Conservation (phyloP, 2,113 vertebrate genomes). For the Hippocampus guttulatus region DNA sequence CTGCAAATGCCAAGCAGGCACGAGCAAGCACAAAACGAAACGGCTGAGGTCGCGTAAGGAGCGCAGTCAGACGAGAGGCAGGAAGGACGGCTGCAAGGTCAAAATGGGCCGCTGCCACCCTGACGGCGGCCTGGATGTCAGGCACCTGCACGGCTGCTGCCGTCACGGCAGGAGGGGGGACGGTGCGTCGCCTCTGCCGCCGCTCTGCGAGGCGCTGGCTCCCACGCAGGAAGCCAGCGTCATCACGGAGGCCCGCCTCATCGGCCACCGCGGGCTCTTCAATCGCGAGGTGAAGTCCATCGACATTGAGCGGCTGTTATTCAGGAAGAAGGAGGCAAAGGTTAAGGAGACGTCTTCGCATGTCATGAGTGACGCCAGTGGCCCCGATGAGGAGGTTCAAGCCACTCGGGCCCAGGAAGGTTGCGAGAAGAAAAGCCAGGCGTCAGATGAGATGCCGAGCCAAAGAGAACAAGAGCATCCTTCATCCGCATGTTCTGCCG, state of each 20-base stretch:
- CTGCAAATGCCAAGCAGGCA: neutral
- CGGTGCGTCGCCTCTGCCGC: constrained; percentile 2
- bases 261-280: constrained; percentile 73
- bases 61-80: constrained; percentile 48
- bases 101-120: constrained; percentile 22
- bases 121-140: constrained; percentile 29
- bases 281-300: constrained; percentile 76
- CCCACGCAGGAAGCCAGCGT: constrained; percentile 59
- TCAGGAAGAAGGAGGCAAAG: constrained; percentile 38
- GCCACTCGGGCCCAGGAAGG: constrained; percentile 11
- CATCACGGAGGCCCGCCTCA: constrained; percentile 73
- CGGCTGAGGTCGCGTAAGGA: constrained; percentile 71
- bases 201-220: constrained; percentile 18
- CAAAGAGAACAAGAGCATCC: neutral
- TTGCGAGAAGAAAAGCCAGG: neutral
- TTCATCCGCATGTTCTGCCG: constrained; percentile 21
- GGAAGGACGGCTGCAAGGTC: constrained; percentile 21
- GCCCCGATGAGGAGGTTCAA: neutral
- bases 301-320: constrained; percentile 70
- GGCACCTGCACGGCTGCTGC: constrained; percentile 16
- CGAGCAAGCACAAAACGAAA: constrained; percentile 52
- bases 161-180: constrained; percentile 29
- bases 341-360: constrained; percentile 10
- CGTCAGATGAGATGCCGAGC: neutral
- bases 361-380: constrained; percentile 7